Conservation (phyloP, 2,797 vertebrate genomes). For the Crocodylus rhombifer region DNA sequence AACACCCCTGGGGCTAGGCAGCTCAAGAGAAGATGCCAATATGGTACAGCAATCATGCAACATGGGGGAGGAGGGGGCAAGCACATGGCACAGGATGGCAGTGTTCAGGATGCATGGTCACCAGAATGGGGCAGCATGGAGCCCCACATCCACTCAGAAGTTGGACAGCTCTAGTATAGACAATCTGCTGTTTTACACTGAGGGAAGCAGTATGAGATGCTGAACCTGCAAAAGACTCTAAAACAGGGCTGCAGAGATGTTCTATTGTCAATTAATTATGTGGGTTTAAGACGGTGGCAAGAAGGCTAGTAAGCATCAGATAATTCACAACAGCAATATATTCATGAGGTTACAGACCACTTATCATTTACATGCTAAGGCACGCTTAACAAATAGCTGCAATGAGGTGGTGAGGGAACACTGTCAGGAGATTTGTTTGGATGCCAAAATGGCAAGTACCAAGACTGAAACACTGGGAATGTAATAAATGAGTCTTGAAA, state of each 20-base stretch:
- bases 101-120: no score
- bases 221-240: not conserved
- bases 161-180: not conserved
- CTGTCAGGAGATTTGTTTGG: not conserved
- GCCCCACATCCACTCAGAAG: no score
- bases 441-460: not conserved
- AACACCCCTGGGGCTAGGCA: no score
- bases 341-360: not conserved
- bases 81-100: no score
- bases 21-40: no score
- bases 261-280: not conserved
- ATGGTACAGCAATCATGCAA: no score
- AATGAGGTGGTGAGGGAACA: not conserved
- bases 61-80: no score
- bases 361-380: not conserved
- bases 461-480: not conserved
- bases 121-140: no score
- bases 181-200: not conserved
- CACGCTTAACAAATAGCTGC: not conserved
- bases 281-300: not conserved
- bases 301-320: not conserved
- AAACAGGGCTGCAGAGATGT: not conserved
- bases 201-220: not conserved
- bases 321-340: not conserved
- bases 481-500: slow-evolving; percentile 30